phyloP scores from a whole-genome alignment of 2,888 invertebrate genomes.

The Lysandra coridon region DNA sequence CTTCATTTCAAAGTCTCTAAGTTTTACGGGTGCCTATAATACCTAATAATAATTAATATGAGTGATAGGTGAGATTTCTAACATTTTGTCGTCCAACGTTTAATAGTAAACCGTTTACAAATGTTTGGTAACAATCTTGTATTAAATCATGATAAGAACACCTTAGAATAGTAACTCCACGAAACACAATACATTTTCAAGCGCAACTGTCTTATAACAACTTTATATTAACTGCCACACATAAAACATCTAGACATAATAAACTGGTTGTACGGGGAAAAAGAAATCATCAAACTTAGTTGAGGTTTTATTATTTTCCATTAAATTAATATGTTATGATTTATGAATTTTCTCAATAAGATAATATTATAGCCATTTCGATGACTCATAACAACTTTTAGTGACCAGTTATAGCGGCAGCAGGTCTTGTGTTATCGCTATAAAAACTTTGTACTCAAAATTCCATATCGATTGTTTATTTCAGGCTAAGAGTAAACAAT shows the following conservation, averaged over 20 bases:
- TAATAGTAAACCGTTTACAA: too few relatives aligned
- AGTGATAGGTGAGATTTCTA: background rate
- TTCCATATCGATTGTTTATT: background rate
- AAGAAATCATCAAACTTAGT: constrained; percentile 2
- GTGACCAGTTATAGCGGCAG: background rate
- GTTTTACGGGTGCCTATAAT: too few relatives aligned
- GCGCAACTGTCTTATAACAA: background rate
- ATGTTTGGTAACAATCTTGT: background rate
- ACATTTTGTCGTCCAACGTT: background rate
- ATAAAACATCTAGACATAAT: constrained; percentile 13
- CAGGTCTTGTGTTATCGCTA: background rate
- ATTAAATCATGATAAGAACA: background rate
- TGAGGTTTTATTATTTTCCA: background rate
- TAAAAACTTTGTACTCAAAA: background rate
- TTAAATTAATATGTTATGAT: background rate
- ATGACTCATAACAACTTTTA: background rate
- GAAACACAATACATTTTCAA: constrained; percentile 14
- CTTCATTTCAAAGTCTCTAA: too few relatives aligned
- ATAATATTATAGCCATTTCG: background rate
- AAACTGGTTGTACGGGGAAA: background rate
- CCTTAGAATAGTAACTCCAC: background rate
- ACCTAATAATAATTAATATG: too few relatives aligned
- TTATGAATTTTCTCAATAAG: too few relatives aligned
- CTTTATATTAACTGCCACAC: constrained; percentile 13
- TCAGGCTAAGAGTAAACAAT: background rate